Evolutionary conservation across 2,888 invertebrate genomes (phyloP), one percentile per base, ranked within the genome.

Genomic region (Coremacera marginata): DNA sequence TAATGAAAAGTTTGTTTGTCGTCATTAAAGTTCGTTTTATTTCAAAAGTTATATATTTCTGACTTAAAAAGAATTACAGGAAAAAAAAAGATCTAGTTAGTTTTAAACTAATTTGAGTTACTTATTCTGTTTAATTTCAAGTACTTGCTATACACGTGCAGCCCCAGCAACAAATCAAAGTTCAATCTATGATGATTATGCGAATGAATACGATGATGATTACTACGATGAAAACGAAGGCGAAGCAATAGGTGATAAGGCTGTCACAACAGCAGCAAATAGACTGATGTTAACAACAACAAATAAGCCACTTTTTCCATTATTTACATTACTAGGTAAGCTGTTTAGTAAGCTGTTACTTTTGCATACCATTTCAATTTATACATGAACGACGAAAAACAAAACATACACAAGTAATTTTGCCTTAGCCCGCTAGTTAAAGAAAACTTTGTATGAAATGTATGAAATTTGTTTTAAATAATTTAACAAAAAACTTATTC

Each of bases 101-200:
- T 60, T 3, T 14, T 44, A 2, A 37, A 25, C 14, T 67, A 37
- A 5, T 25, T 65, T 44, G 11, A 62, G 3, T 37, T 49, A 9
- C 52, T 0, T 67, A 44, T 3, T 37, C 11, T 67, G 25, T 62
- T 78, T 9, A 34, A 67, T 72, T 80, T 79, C 4, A 77, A 87
- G 88, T 80, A 84, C 85, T 60, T 84, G 82, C 77, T 84, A 83
- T 70, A 85, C 84, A 55, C 81, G 82, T 79, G 86, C 84, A 67
- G 84, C 86, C 49, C 84, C 87, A 67, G 77, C 82, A 49, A 81
- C 77, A 79, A 82, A 82, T 81, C 82, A 78, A 73, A 80, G 79
- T 71, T 77, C 79, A 55, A 76, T 75, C 52, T 57, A 81, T 67
- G 82, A 83, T 52, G 83, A 85, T 3, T 82, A 85, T 70, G 78